Evolutionary conservation across 2,888 invertebrate species (phyloP).

Genomic region (Melieria picta): DNA sequence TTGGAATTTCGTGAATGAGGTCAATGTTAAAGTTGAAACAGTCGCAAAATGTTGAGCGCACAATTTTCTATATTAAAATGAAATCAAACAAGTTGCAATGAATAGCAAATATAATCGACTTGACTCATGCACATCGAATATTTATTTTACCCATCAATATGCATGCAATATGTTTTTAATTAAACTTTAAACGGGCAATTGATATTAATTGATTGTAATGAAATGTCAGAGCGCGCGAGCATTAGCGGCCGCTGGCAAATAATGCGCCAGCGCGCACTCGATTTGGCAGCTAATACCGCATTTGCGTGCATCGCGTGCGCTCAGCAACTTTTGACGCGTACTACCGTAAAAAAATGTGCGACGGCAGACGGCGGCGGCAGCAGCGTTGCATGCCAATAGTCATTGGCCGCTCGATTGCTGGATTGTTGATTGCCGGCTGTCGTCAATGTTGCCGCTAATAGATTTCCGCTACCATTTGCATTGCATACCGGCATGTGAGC

Average conservation of each 20-base stretch:
- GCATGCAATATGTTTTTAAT: conserved; percentile 4
- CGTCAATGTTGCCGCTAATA: no score
- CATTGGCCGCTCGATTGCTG: no score
- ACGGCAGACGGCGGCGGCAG: neutral
- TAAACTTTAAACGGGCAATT: conserved; percentile 15
- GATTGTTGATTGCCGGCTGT: no score
- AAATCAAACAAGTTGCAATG: neutral
- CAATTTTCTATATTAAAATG: no score
- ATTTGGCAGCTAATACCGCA: no score
- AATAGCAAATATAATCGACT: neutral
- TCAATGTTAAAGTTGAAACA: conserved; percentile 39
- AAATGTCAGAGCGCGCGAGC: neutral
- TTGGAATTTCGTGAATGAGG: conserved; percentile 32
- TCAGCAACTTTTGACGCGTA: conserved; percentile 5
- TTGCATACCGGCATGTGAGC: no score
- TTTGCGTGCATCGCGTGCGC: conserved; percentile 21
- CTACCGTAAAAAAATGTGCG: neutral
- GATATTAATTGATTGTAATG: no score
- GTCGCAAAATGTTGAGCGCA: neutral
- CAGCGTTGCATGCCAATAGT: no score
- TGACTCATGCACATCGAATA: neutral
- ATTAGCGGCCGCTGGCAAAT: neutral
- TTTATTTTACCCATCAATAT: neutral
- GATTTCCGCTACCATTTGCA: no score
- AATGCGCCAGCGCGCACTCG: no score